Percentiles rank a stretch among this genome's conserved stretches.
These are phyloP conservation scores for Venusia cambrica DNA, from an alignment of 2,888 invertebrate genomes.

Conservation along the genomic window DNA sequence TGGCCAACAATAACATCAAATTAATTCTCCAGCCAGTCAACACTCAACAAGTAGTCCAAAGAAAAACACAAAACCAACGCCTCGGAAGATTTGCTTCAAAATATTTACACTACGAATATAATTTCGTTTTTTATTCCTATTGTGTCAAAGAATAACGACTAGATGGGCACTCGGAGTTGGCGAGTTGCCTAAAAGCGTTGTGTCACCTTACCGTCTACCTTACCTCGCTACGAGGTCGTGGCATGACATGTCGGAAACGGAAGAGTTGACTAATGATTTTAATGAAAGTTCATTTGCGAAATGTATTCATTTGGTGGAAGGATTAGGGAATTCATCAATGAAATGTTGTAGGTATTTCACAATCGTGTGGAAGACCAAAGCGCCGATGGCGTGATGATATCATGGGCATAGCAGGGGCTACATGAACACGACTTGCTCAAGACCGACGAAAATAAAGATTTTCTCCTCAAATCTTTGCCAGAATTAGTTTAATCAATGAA, in stretches of 20 bases:
- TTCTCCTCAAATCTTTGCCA: too few species aligned
- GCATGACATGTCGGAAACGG: slow-evolving; percentile 1
- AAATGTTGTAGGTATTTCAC: too few species aligned
- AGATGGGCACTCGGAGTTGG: slow-evolving; percentile 21
- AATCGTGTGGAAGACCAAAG: too few species aligned
- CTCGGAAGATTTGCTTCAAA: slow-evolving; percentile 39
- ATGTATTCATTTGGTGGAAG: not conserved
- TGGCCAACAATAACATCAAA: slow-evolving; percentile 12
- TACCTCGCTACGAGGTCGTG: slow-evolving; percentile 9
- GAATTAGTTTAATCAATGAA: too few species aligned
- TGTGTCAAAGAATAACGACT: slow-evolving; percentile 30
- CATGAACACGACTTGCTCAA: too few species aligned
- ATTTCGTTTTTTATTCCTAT: slow-evolving; percentile 42
- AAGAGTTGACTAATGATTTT: slow-evolving; percentile 20
- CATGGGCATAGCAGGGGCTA: too few species aligned
- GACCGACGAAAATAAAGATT: too few species aligned
- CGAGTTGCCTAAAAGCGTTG: slow-evolving; percentile 22
- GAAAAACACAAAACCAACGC: slow-evolving; percentile 14
- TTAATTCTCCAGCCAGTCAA: slow-evolving; percentile 15
- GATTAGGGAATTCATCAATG: too few species aligned
- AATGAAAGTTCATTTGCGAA: slow-evolving; percentile 3
- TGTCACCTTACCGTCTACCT: slow-evolving; percentile 10
- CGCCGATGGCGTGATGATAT: too few species aligned
- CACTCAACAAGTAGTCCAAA: slow-evolving; percentile 27
- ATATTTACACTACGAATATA: slow-evolving; percentile 51